Percentiles rank a stretch among this genome's conserved stretches.
phyloP scores from a whole-genome alignment of 2,113 vertebrate species.

The Gasterosteus nipponicus region DNA sequence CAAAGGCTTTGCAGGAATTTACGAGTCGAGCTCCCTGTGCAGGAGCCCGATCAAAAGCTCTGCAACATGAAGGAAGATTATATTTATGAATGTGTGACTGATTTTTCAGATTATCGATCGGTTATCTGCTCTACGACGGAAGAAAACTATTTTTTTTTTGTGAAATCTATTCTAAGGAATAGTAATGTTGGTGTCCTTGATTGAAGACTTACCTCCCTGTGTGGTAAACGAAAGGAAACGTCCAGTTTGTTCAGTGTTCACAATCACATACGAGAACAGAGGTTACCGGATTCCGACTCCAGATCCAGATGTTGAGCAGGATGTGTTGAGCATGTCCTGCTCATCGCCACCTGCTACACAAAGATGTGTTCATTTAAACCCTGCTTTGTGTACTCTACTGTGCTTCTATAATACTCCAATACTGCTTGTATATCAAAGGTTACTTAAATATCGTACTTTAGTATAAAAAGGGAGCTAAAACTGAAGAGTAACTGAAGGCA shows the following conservation, averaged over 20 bases:
- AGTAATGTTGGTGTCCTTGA: not conserved
- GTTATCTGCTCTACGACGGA: slow-evolving; percentile 19
- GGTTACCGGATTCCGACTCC: not conserved
- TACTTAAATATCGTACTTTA: slow-evolving; percentile 14
- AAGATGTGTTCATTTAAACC: slow-evolving; percentile 73
- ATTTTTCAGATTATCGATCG: not conserved
- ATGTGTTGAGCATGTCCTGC: slow-evolving; percentile 80
- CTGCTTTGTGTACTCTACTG: slow-evolving; percentile 47
- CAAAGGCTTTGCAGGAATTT: slow-evolving; percentile 33
- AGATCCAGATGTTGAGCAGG: slow-evolving; percentile 41
- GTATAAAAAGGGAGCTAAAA: slow-evolving; percentile 5
- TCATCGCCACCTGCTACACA: slow-evolving; percentile 40
- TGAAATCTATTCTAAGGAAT: slow-evolving; percentile 21
- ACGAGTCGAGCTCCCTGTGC: slow-evolving; percentile 18
- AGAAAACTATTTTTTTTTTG: not conserved
- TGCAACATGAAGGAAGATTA: not conserved
- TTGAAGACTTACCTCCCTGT: slow-evolving; percentile 13
- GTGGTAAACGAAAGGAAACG: slow-evolving; percentile 1
- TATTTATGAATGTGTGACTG: slow-evolving; percentile 2
- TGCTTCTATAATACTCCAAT: slow-evolving; percentile 50
- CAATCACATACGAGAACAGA: slow-evolving; percentile 30
- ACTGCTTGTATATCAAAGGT: slow-evolving; percentile 36
- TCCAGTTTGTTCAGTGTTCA: slow-evolving; percentile 19
- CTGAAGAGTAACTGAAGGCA: not conserved
- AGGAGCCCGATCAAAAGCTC: slow-evolving; percentile 21